Evolutionary conservation across 2,113 vertebrate species (phyloP).

Genomic region (Cervus canadensis): DNA sequence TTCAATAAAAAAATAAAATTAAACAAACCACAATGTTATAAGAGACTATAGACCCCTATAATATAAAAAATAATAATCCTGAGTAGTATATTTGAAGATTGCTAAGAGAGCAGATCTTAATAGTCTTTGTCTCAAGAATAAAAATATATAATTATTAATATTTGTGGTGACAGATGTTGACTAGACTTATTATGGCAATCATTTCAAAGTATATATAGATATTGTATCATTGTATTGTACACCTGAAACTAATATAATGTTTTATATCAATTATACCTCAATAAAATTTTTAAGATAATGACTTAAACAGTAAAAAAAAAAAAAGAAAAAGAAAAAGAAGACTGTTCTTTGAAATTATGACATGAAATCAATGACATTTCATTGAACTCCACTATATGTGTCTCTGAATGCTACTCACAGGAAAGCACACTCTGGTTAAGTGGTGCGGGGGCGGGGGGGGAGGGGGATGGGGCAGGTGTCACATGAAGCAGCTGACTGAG

Average conservation of each 20-base stretch:
- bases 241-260: neutral
- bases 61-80: neutral
- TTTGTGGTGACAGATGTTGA: neutral
- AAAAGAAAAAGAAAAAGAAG: neutral
- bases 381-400: neutral
- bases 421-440: no score
- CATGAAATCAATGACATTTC: neutral
- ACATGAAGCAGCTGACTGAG: neutral
- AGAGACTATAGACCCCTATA: neutral
- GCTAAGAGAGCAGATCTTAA: neutral
- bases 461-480: no score
- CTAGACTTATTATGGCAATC: neutral
- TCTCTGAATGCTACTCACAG: neutral
- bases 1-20: neutral
- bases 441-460: no score
- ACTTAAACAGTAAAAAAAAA: neutral
- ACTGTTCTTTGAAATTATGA: neutral
- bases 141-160: neutral
- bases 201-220: neutral
- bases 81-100: neutral
- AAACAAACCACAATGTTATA: neutral
- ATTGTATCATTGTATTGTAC: neutral
- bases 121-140: neutral
- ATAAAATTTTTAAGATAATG: neutral
- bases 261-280: neutral